A percentile compares a stretch with the other conserved stretches of the same genome.
These are phyloP conservation scores for Ambastaia sidthimunki DNA, from an alignment of 2,797 vertebrate species.

Conservation along the genomic window DNA sequence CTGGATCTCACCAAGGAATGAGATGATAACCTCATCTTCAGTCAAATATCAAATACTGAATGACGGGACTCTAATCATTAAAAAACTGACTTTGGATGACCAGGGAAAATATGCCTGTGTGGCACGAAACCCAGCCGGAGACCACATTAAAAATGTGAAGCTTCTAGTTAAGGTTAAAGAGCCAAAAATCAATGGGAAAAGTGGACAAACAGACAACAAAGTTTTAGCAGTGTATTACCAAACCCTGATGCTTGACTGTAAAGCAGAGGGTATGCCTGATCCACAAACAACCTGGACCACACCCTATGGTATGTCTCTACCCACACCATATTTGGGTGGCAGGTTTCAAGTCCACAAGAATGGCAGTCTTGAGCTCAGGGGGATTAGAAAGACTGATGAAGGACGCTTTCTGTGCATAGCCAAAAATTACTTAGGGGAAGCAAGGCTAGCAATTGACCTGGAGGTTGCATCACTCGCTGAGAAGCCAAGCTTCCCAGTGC, in stretches of 20 bases:
- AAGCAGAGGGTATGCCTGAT: conserved; percentile 77
- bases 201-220: conserved; percentile 66
- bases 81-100: conserved; percentile 70
- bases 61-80: conserved; percentile 74
- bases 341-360: conserved; percentile 81
- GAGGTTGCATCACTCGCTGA: conserved; percentile 79
- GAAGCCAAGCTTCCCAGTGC: conserved; percentile 80
- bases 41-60: conserved; percentile 70
- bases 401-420: conserved; percentile 77
- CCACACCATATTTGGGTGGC: conserved; percentile 75
- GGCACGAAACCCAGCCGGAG: conserved; percentile 75
- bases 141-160: conserved; percentile 75
- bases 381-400: conserved; percentile 79
- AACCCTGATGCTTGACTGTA: conserved; percentile 76
- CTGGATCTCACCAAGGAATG: conserved; percentile 79
- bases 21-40: conserved; percentile 70
- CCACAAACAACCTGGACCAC: conserved; percentile 78
- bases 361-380: conserved; percentile 79
- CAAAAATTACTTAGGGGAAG: conserved; percentile 76
- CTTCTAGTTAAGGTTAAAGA: conserved; percentile 73
- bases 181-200: conserved; percentile 73
- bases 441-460: conserved; percentile 74
- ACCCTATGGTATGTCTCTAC: conserved; percentile 73
- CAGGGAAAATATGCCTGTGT: conserved; percentile 81
- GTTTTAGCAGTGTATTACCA: conserved; percentile 77